phyloP scores from a whole-genome alignment of 2,888 invertebrate species.

The Coenonympha glycerion region DNA sequence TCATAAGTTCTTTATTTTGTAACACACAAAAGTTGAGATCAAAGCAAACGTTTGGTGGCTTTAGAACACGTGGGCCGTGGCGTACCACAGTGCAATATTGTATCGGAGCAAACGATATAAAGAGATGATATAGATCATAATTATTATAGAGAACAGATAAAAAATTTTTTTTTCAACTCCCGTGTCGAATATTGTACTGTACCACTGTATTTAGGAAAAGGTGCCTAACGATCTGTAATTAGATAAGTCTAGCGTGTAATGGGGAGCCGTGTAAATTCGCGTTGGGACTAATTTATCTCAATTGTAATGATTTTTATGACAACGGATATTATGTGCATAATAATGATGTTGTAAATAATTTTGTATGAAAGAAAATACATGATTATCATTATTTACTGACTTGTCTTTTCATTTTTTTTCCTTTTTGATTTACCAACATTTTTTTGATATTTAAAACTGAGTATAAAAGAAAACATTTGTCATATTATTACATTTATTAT shows the following conservation, averaged over 20 bases:
- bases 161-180: neutral
- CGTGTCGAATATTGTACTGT: constrained; percentile 1
- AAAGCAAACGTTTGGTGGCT: too few species aligned
- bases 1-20: too few species aligned
- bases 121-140: too few species aligned
- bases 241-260: constrained; percentile 44
- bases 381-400: constrained; percentile 64
- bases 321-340: constrained; percentile 67
- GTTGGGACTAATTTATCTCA: constrained; percentile 63
- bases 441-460: too few species aligned
- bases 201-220: constrained; percentile 46
- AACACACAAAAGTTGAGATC: too few species aligned
- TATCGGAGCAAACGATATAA: too few species aligned
- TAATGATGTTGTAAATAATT: constrained; percentile 73
- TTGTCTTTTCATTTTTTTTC: constrained; percentile 39
- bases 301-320: constrained; percentile 70
- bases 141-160: too few species aligned
- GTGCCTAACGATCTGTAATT: constrained; percentile 66
- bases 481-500: too few species aligned
- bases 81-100: too few species aligned
- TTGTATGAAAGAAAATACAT: constrained; percentile 62
- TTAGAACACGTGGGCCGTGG: too few species aligned
- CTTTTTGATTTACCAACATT: too few species aligned
- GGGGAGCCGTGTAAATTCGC: constrained; percentile 58
- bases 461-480: too few species aligned